Evolutionary conservation across 2,113 vertebrate genomes (phyloP).

Genomic region (Maccullochella peelii): DNA sequence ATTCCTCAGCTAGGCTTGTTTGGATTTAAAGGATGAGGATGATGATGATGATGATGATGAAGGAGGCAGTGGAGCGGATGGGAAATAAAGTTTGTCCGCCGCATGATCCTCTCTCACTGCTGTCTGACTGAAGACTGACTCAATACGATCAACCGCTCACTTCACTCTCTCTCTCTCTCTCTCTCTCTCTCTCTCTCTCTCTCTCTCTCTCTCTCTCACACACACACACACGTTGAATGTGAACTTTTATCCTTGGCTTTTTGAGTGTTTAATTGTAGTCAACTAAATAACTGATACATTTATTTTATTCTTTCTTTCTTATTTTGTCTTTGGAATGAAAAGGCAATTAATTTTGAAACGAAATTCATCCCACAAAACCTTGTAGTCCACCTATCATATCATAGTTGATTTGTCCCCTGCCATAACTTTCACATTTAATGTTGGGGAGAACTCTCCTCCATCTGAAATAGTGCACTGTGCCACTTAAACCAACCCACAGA

Average conservation of each 20-base stretch:
- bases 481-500: not conserved
- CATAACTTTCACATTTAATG: not conserved
- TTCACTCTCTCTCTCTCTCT: not conserved
- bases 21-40: not conserved
- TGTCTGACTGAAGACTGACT: slow-evolving; percentile 48
- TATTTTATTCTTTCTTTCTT: no score
- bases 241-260: not conserved
- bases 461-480: not conserved
- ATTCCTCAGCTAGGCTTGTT: slow-evolving; percentile 43
- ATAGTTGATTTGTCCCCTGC: not conserved
- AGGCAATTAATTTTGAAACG: no score
- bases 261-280: not conserved
- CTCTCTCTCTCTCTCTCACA: not conserved
- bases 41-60: not conserved
- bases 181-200: not conserved
- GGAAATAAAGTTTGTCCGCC: not conserved
- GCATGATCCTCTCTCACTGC: slow-evolving; percentile 63
- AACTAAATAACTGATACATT: no score
- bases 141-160: not conserved
- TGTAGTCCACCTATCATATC: no score
- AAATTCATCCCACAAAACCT: no score
- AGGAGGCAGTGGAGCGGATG: not conserved
- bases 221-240: not conserved
- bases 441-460: no score
- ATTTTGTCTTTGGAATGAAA: no score